Evolutionary conservation across 2,797 vertebrate species (phyloP), one percentile per base, ranked within the genome.

Genomic region (Phrynocephalus guinanensis): DNA sequence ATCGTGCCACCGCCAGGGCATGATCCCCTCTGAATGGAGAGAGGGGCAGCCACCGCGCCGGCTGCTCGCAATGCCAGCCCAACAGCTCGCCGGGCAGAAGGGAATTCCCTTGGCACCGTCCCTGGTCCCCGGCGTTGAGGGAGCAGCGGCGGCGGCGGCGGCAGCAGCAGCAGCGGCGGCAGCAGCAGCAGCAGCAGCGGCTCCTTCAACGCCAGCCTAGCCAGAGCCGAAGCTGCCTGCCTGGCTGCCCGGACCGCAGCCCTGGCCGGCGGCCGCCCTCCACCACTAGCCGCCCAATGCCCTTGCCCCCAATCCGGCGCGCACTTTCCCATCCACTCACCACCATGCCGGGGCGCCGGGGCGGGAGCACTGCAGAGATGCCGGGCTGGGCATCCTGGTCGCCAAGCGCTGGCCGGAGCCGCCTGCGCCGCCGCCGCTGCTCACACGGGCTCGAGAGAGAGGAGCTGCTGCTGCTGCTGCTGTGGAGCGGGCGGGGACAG

Each of bases 261-360:
- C 6, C 82, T 75, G 38, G 38, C 38, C 52, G 9, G 52, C 52
- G 52, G 48, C 84, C n/a, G 16, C 22, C 68, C 56, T 30, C 38
- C 68, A 20, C 22, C 52, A 22, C 76, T 33, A 24, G 67, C 15
- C 38, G 63, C 79, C 63, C 79, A 15, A 2, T 44, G 88, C 67
- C 84, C 84, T 71, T 73, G 79, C 56, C 76, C 56, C 60, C 78
- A 22, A n/a, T 52, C 79, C 48, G 9, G 87, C 83, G 11, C 28
- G 22, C 70, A 2, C 48, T 30, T 79, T 63, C 56, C 82, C 33
- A 44, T 26, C 70, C 63, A 77, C 87, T 85, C 80, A 89, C 88
- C 88, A 89, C 88, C 88, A 78, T 86, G 83, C 71, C 87, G 78
- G 83, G 78, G 78, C 63, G 83, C 80, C 71, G 67, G 78, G 52